These are phyloP conservation scores for Idaea biselata DNA, from an alignment of 2,888 invertebrate species.

Conservation along the genomic window DNA sequence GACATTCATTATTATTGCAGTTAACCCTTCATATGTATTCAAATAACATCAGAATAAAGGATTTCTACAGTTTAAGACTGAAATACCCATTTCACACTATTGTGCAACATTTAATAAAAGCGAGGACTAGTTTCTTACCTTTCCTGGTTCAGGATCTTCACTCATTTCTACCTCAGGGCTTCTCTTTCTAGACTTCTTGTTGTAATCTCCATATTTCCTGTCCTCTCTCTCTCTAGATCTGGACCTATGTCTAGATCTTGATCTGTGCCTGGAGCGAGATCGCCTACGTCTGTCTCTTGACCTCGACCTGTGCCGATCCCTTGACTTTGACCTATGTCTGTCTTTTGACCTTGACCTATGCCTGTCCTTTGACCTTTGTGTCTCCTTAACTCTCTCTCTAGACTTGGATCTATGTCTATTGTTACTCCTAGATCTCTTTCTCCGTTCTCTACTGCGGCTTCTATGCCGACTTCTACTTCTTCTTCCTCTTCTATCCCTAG, in stretches of 20 bases:
- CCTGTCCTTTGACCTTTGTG: conserved; percentile 33
- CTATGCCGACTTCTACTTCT: conserved; percentile 45
- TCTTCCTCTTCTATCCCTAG: conserved; percentile 42
- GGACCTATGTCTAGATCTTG: conserved; percentile 38
- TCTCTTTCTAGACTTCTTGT: conserved; percentile 52
- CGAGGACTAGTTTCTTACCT: conserved; percentile 65
- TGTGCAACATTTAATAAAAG: neutral
- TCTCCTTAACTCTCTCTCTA: conserved; percentile 28
- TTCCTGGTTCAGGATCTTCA: conserved; percentile 89
- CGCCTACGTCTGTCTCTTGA: conserved; percentile 44
- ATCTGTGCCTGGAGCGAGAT: conserved; percentile 38
- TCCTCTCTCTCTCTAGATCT: conserved; percentile 29
- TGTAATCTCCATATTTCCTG: conserved; percentile 50
- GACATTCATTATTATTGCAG: no score
- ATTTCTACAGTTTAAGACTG: no score
- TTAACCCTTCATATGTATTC: no score
- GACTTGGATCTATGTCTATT: conserved; percentile 46
- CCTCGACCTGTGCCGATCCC: conserved; percentile 33
- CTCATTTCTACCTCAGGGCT: conserved; percentile 81
- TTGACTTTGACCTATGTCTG: conserved; percentile 37
- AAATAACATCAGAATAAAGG: no score
- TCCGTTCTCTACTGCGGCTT: conserved; percentile 41
- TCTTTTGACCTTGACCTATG: conserved; percentile 44
- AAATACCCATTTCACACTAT: no score
- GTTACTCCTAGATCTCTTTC: conserved; percentile 35